phyloP scores from a whole-genome alignment of 1,140 invertebrate species.

The Sycophila sp. region DNA sequence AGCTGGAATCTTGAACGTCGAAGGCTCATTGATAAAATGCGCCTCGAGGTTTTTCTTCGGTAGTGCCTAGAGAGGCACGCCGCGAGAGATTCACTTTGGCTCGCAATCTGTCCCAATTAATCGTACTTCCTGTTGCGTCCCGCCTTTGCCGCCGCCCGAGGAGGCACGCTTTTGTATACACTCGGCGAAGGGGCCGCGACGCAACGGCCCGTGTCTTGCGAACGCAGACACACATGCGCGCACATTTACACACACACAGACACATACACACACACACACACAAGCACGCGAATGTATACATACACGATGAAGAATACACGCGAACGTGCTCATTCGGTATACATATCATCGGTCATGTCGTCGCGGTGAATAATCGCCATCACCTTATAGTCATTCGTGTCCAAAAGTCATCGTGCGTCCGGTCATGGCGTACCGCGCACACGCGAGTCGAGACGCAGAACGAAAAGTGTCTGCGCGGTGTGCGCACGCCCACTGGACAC shows the following conservation, averaged over 20 bases:
- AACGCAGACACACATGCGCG: not conserved
- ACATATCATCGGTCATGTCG: constrained; percentile 52
- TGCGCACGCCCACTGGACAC: no score
- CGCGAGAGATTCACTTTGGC: no score
- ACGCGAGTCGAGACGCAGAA: no score
- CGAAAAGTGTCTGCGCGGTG: no score
- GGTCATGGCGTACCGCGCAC: constrained; percentile 24
- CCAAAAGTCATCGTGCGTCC: constrained; percentile 52
- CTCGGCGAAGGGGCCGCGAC: constrained; percentile 30
- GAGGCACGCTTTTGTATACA: not conserved
- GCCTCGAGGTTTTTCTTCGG: no score
- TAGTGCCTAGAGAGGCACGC: no score
- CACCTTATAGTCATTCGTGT: constrained; percentile 65
- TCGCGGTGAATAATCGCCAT: constrained; percentile 63
- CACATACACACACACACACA: not conserved
- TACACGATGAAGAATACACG: no score
- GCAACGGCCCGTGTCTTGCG: constrained; percentile 39
- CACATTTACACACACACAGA: constrained; percentile 5
- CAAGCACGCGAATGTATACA: no score
- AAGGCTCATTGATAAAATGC: not conserved
- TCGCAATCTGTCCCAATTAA: constrained; percentile 49
- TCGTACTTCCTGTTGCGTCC: constrained; percentile 49
- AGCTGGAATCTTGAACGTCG: constrained; percentile 8
- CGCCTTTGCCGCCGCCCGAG: constrained; percentile 25
- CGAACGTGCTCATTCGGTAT: not conserved